Evolutionary conservation across 2,113 vertebrate genomes (phyloP).

Genomic region (Saguinus imperator): DNA sequence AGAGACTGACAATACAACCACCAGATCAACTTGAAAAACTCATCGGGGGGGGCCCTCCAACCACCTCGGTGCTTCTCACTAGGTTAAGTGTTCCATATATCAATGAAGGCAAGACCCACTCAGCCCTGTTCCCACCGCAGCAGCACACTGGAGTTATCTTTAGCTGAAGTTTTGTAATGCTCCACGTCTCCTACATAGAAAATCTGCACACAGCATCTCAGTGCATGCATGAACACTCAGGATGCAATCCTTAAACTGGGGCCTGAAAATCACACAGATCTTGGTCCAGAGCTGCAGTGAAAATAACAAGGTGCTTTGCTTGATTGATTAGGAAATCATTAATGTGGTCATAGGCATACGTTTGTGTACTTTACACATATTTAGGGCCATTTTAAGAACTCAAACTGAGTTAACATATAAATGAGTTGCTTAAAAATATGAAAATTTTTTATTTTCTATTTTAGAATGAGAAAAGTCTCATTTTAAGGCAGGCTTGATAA

Average conservation of each 20-base stretch:
- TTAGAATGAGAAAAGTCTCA: not conserved
- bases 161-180: not conserved
- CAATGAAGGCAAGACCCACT: not conserved
- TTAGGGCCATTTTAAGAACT: not conserved
- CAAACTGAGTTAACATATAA: not conserved
- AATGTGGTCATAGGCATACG: fast-evolving
- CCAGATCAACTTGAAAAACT: constrained; percentile 72
- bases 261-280: not conserved
- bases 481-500: constrained; percentile 60
- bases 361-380: not conserved
- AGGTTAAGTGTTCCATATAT: constrained; percentile 61
- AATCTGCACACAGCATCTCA: not conserved
- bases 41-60: constrained; percentile 26
- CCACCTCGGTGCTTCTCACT: constrained; percentile 42
- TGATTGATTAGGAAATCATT: not conserved
- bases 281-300: not conserved
- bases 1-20: constrained; percentile 56
- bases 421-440: not conserved
- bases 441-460: not conserved
- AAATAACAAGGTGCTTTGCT: not conserved
- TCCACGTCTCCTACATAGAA: not conserved
- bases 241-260: not conserved
- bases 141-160: not conserved
- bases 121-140: not conserved
- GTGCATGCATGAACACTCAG: not conserved